Percentiles rank a stretch among this genome's conserved stretches.
These are phyloP conservation scores for Chesias legatella DNA, from an alignment of 2,888 invertebrate genomes.

Conservation along the genomic window DNA sequence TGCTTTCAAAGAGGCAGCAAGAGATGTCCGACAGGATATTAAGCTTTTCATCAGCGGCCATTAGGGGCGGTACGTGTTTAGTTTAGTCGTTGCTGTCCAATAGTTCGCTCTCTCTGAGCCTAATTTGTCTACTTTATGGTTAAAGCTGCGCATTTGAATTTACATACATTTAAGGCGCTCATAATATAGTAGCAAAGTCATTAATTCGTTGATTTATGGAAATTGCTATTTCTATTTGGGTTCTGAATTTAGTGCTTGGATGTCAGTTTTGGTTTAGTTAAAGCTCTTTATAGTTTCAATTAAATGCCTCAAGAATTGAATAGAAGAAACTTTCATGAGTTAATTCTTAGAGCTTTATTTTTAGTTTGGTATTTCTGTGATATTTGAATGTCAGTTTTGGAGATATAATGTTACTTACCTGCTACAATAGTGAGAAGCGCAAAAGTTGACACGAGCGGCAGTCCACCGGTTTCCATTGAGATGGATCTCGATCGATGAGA, in stretches of 20 bases:
- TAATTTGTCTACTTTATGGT: slow-evolving; percentile 37
- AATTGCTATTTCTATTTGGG: slow-evolving; percentile 12
- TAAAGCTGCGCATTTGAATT: slow-evolving; percentile 27
- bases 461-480: slow-evolving; percentile 67
- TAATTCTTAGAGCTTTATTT: background rate
- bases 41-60: slow-evolving; percentile 59
- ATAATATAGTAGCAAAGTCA: slow-evolving; percentile 11
- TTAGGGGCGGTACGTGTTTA: slow-evolving; percentile 40
- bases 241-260: slow-evolving; percentile 7
- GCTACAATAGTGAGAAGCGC: slow-evolving; percentile 73
- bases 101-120: slow-evolving; percentile 30
- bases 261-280: background rate
- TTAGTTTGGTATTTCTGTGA: too few species aligned
- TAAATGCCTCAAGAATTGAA: too few species aligned
- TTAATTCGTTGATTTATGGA: slow-evolving; percentile 17
- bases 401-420: slow-evolving; percentile 51
- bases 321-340: too few species aligned
- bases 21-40: slow-evolving; percentile 53
- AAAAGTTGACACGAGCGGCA: slow-evolving; percentile 70
- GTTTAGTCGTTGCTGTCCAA: slow-evolving; percentile 29
- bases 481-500: slow-evolving; percentile 51
- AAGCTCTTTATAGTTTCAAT: background rate
- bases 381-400: too few species aligned
- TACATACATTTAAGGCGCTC: slow-evolving; percentile 20
- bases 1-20: slow-evolving; percentile 53